These are phyloP conservation scores for Diabrotica undecimpunctata DNA, from an alignment of 1,140 invertebrate genomes.

Conservation along the genomic window DNA sequence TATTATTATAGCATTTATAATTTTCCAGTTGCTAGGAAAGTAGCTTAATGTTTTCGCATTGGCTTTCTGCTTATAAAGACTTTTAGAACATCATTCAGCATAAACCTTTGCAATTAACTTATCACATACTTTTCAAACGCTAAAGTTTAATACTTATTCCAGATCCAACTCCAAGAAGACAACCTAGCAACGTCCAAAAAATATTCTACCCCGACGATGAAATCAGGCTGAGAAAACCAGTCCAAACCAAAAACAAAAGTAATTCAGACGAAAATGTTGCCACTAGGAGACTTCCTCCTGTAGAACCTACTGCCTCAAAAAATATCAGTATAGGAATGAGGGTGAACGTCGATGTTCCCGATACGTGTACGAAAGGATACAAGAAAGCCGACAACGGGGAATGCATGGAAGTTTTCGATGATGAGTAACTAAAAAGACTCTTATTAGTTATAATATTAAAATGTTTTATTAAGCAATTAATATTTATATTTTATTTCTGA, in stretches of 20 bases:
- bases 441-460: too few relatives aligned
- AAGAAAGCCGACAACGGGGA: conserved; percentile 8
- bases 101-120: neutral
- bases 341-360: conserved; percentile 12
- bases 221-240: neutral
- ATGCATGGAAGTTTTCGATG: conserved; percentile 8
- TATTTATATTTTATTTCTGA: too few relatives aligned
- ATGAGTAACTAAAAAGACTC: too few relatives aligned
- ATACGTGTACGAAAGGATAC: conserved; percentile 13
- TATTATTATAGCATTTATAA: too few relatives aligned
- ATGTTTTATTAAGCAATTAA: too few relatives aligned
- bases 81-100: neutral
- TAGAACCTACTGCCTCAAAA: neutral
- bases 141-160: neutral
- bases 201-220: neutral
- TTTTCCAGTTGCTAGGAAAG: too few relatives aligned
- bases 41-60: too few relatives aligned
- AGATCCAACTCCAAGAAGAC: neutral
- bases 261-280: neutral
- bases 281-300: neutral
- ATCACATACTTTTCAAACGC: neutral
- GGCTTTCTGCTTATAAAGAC: neutral
- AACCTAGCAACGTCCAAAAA: neutral
- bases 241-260: neutral
- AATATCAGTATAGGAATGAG: neutral